Evolutionary conservation across 2,113 vertebrate genomes (phyloP).

Genomic region (Ranitomeya variabilis): DNA sequence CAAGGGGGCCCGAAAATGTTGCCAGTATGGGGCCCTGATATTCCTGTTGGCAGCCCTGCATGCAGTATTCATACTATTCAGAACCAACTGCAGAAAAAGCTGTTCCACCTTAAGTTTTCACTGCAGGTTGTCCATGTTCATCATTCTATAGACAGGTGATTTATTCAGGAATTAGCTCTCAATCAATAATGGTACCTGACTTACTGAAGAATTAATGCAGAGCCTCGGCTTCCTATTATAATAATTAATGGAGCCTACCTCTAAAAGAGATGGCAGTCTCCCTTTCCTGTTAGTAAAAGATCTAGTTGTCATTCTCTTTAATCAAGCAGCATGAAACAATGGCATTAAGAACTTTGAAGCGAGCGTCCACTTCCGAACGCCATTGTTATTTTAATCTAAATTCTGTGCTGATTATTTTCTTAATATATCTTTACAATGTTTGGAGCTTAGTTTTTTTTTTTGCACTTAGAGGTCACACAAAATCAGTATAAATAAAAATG

Average conservation of each 20-base stretch:
- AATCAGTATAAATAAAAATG: too few relatives aligned
- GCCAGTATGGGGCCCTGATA: too few relatives aligned
- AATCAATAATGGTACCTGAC: constrained; percentile 13
- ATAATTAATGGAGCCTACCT: not conserved
- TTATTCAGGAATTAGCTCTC: constrained; percentile 12
- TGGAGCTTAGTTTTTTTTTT: too few relatives aligned
- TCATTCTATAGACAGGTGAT: not conserved
- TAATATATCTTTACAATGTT: not conserved
- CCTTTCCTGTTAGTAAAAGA: not conserved
- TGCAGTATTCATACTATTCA: too few relatives aligned
- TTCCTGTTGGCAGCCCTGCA: too few relatives aligned
- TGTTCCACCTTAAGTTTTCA: not conserved
- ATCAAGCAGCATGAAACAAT: not conserved
- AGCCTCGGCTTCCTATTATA: not conserved
- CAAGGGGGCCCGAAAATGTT: too few relatives aligned
- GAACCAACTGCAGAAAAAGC: not conserved
- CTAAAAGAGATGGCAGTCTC: not conserved
- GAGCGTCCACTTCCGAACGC: not conserved
- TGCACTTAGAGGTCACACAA: too few relatives aligned
- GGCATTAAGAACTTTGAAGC: not conserved
- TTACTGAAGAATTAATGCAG: constrained; percentile 7
- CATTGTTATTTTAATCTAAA: not conserved
- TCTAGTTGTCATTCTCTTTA: not conserved
- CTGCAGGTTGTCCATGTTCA: not conserved
- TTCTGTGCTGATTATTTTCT: not conserved